Percentiles rank a stretch among this genome's conserved stretches.
Evolutionary conservation across 1,140 invertebrate genomes (phyloP).

Genomic region (Philotrypesis tridentata): DNA sequence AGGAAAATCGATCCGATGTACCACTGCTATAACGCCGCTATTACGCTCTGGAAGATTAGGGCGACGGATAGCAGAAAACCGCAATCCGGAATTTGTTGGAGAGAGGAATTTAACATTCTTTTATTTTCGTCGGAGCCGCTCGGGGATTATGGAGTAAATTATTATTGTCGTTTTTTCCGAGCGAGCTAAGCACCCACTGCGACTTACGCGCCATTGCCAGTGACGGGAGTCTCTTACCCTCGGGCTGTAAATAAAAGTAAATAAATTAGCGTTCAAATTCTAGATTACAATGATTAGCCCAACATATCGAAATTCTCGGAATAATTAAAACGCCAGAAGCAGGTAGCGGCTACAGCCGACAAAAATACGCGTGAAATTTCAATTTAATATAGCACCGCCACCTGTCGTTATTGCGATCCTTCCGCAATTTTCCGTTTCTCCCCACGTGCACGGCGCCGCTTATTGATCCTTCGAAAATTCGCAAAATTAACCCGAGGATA

Average conservation of each 20-base stretch:
- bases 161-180: slow-evolving; percentile 5
- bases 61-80: slow-evolving; percentile 16
- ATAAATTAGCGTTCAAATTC: background rate
- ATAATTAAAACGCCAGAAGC: slow-evolving; percentile 5
- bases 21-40: background rate
- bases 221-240: no score
- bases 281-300: no score
- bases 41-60: slow-evolving; percentile 21
- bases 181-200: background rate
- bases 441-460: no score
- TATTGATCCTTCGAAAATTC: slow-evolving; percentile 23
- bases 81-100: slow-evolving; percentile 5
- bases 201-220: background rate
- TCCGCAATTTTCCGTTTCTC: background rate
- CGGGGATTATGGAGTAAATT: slow-evolving; percentile 32
- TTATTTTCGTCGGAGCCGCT: background rate
- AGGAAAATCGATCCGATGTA: slow-evolving; percentile 24
- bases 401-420: background rate
- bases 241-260: background rate
- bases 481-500: slow-evolving; percentile 29
- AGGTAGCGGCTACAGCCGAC: background rate
- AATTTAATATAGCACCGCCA: background rate
- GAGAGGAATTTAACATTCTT: slow-evolving; percentile 10
- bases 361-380: background rate
- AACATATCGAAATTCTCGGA: no score